Percentiles rank a stretch among this genome's conserved stretches.
Conservation (phyloP, 2,113 vertebrate genomes). For the Opisthocomus hoazin region DNA sequence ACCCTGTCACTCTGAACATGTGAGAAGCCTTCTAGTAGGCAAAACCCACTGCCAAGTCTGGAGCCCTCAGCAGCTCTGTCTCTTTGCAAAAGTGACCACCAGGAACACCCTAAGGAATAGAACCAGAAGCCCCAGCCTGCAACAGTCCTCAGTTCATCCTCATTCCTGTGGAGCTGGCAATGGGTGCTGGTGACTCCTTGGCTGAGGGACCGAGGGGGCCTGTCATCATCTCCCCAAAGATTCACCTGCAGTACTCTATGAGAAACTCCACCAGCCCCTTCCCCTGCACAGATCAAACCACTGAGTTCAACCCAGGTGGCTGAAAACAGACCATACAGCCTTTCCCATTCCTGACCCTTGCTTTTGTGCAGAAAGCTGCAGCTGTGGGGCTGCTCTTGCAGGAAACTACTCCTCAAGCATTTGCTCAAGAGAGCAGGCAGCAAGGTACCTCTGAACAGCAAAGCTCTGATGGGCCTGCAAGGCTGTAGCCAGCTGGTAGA, state of each 20-base stretch:
- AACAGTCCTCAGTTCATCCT: not conserved
- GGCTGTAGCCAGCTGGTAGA: not conserved
- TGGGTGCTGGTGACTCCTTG: conserved; percentile 65
- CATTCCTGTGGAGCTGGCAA: conserved; percentile 60
- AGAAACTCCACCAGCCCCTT: conserved; percentile 80
- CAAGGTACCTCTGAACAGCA: not conserved
- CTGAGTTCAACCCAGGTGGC: not conserved
- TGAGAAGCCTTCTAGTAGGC: not conserved
- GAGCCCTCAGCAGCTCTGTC: not conserved
- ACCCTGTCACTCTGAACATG: not conserved
- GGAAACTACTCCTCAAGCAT: not conserved
- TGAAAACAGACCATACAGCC: not conserved
- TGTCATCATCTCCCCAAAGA: conserved; percentile 78
- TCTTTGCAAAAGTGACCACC: not conserved
- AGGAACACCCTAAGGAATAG: not conserved
- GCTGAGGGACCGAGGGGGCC: conserved; percentile 67
- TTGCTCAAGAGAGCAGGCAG: not conserved
- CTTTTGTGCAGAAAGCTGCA: not conserved
- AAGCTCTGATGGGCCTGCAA: not conserved
- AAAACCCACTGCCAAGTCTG: not conserved
- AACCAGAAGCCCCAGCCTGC: not conserved
- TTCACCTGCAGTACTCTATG: conserved; percentile 76
- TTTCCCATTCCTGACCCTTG: not conserved
- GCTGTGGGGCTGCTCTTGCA: not conserved
- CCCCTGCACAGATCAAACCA: conserved; percentile 61